A percentile compares a stretch with the other conserved stretches of the same genome.
These are phyloP conservation scores for Hemibagrus wyckioides DNA, from an alignment of 2,113 vertebrate genomes.

Conservation along the genomic window DNA sequence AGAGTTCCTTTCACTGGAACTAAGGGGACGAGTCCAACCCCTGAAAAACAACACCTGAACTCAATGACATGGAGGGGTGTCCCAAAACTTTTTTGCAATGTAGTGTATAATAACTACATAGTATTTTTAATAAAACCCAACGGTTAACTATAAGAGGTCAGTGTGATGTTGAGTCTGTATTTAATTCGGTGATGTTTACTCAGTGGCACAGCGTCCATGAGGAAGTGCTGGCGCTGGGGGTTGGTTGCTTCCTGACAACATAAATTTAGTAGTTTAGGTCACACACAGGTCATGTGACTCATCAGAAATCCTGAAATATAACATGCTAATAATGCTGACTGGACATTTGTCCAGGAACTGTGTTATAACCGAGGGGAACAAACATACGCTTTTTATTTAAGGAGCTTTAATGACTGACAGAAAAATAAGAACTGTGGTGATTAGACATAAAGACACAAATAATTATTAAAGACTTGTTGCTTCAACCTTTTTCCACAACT, in stretches of 20 bases:
- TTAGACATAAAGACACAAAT: too few relatives aligned
- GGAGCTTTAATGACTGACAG: background rate
- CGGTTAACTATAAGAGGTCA: background rate
- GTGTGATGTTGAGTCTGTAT: background rate
- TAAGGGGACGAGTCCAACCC: too few relatives aligned
- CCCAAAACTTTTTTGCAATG: too few relatives aligned
- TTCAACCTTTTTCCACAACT: background rate
- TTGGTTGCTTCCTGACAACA: background rate
- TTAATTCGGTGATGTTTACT: background rate
- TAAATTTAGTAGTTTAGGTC: background rate
- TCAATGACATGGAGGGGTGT: too few relatives aligned
- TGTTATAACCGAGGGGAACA: background rate
- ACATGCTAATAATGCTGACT: background rate
- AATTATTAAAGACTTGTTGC: too few relatives aligned
- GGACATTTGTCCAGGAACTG: background rate
- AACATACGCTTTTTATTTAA: too few relatives aligned
- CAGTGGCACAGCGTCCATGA: background rate
- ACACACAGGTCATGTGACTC: background rate
- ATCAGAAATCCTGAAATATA: background rate
- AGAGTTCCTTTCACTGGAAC: too few relatives aligned
- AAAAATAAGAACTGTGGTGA: background rate
- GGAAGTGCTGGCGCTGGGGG: background rate
- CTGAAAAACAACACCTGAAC: too few relatives aligned
- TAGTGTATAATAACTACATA: background rate
- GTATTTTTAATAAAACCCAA: background rate